Evolutionary conservation across 2,113 vertebrate genomes (phyloP).

Genomic region (Catagonus wagneri): DNA sequence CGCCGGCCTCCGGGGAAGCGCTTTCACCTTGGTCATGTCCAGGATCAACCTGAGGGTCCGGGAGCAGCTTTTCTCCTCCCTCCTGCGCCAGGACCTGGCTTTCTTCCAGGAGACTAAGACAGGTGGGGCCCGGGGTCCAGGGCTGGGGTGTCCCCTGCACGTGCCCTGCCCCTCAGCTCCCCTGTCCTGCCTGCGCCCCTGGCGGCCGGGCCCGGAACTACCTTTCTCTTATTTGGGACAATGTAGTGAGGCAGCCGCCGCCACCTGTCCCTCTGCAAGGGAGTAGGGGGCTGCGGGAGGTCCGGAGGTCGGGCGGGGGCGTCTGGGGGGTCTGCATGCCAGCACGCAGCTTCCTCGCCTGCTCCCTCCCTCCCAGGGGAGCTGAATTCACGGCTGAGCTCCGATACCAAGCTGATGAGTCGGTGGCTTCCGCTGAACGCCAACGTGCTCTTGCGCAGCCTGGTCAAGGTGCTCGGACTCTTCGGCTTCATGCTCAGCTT

Average conservation of each 20-base stretch:
- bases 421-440: constrained; percentile 88
- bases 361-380: constrained; percentile 86
- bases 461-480: constrained; percentile 89
- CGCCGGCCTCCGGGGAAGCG: constrained; percentile 81
- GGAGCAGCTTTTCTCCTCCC: constrained; percentile 79
- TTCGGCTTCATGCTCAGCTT: constrained; percentile 89
- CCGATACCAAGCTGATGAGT: constrained; percentile 89
- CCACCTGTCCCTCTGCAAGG: not conserved
- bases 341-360: not conserved
- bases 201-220: not conserved
- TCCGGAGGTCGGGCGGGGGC: not conserved
- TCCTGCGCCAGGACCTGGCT: constrained; percentile 82
- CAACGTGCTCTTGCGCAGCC: constrained; percentile 90
- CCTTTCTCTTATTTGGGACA: not conserved
- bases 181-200: rapidly evolving
- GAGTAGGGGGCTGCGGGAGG: not conserved
- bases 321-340: not conserved
- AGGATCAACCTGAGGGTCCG: constrained; percentile 75
- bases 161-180: not conserved
- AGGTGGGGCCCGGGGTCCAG: constrained; percentile 57
- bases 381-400: constrained; percentile 89
- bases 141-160: not conserved
- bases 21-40: constrained; percentile 54
- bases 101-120: constrained; percentile 85
- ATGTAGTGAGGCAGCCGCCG: not conserved